A percentile compares a stretch with the other conserved stretches of the same genome.
phyloP scores from a whole-genome alignment of 2,888 invertebrate species.

The Diarsia brunnea region DNA sequence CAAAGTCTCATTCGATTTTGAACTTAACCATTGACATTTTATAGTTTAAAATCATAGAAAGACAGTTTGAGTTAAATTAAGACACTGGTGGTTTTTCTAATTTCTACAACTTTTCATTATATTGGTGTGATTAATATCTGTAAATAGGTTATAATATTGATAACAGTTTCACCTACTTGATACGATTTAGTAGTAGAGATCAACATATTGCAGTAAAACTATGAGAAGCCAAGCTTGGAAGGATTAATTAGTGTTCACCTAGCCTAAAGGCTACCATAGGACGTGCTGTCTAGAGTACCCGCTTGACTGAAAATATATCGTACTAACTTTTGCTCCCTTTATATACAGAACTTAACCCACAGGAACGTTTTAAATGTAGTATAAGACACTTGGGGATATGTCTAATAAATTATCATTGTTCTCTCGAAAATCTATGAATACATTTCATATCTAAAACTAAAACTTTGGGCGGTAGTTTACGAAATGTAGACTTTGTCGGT shows the following conservation, averaged over 20 bases:
- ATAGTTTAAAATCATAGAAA: too few relatives aligned
- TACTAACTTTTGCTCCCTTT: not conserved
- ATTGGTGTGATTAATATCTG: conserved; percentile 5
- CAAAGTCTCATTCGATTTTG: too few relatives aligned
- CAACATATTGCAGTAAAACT: conserved; percentile 13
- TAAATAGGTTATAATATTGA: conserved; percentile 10
- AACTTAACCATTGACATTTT: too few relatives aligned
- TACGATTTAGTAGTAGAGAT: conserved; percentile 14
- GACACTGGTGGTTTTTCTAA: not conserved
- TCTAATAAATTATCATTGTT: not conserved
- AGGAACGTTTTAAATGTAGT: not conserved
- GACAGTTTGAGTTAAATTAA: too few relatives aligned
- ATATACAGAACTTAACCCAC: not conserved
- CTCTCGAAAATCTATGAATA: not conserved
- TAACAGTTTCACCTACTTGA: conserved; percentile 5
- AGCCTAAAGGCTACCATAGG: not conserved
- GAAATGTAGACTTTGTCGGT: not conserved
- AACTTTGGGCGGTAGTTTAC: not conserved
- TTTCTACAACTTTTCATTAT: not conserved
- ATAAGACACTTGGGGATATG: not conserved
- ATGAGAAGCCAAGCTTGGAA: conserved; percentile 64
- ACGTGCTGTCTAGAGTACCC: conserved; percentile 6
- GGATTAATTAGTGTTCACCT: conserved; percentile 25
- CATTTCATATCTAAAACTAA: not conserved
- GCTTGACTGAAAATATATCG: conserved; percentile 24